Conservation (phyloP, 2,113 vertebrate species). For the Oreochromis spilurus region DNA sequence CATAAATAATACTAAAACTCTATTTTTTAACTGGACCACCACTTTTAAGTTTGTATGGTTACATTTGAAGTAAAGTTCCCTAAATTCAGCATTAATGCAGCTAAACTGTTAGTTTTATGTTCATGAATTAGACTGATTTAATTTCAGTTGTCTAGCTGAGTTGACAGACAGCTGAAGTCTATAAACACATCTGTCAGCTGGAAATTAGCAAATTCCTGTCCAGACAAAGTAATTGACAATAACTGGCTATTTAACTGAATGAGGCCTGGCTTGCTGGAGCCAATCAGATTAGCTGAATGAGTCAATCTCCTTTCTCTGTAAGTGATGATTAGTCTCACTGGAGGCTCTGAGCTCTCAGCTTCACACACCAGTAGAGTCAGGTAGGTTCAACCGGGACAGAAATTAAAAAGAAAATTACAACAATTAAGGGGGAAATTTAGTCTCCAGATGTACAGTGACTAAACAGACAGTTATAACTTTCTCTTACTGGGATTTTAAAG, state of each 20-base stretch:
- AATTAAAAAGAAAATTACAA: not conserved
- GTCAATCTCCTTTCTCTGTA: not conserved
- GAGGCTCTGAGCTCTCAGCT: not conserved
- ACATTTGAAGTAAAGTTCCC: not conserved
- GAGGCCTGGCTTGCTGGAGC: not conserved
- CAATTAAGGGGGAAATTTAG: not conserved
- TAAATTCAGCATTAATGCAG: not conserved
- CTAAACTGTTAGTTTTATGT: not conserved
- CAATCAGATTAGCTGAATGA: constrained; percentile 16
- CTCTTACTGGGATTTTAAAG: not conserved
- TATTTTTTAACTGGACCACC: not conserved
- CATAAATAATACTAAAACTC: not conserved
- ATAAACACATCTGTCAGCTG: not conserved
- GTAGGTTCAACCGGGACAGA: not conserved
- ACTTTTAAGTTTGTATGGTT: not conserved
- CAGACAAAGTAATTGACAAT: not conserved
- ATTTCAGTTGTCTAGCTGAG: not conserved
- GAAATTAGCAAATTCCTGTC: not conserved
- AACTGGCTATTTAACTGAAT: not conserved
- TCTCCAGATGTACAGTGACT: not conserved
- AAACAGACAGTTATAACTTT: fast-evolving
- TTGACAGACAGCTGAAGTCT: not conserved
- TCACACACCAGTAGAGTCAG: not conserved
- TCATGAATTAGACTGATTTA: not conserved
- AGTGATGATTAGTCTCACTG: not conserved